Evolutionary conservation across 1,140 invertebrate species (phyloP).

Genomic region (Camponotus vicinus): DNA sequence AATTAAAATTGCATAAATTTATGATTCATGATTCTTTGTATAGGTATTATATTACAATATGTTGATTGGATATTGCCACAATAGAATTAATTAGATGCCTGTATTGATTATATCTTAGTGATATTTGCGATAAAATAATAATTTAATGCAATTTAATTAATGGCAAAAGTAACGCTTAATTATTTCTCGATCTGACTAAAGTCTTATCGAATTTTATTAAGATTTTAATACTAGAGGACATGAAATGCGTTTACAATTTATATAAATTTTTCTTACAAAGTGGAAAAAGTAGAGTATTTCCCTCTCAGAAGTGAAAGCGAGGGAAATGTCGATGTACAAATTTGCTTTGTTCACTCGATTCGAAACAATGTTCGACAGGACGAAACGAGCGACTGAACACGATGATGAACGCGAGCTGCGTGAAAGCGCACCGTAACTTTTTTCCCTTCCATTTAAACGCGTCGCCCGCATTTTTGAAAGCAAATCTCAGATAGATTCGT

Average conservation of each 20-base stretch:
- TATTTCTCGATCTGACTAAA: neutral
- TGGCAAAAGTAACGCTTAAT: neutral
- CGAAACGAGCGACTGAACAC: too few species aligned
- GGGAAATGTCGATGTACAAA: neutral
- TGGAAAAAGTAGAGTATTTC: neutral
- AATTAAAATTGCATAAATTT: neutral
- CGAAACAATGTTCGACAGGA: neutral
- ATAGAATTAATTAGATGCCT: constrained; percentile 8
- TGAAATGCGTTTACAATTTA: neutral
- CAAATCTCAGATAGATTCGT: constrained; percentile 45
- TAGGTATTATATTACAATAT: constrained; percentile 7
- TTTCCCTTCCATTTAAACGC: neutral
- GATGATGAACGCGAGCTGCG: neutral
- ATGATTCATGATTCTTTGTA: neutral
- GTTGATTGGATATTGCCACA: neutral
- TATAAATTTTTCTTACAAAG: neutral
- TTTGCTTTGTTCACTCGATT: constrained; percentile 1
- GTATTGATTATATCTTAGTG: neutral
- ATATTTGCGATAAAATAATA: neutral
- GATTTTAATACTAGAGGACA: neutral
- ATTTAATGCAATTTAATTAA: constrained; percentile 18
- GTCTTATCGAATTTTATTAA: neutral
- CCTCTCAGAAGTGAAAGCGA: neutral
- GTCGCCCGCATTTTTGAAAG: constrained; percentile 30
- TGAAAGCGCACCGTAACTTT: constrained; percentile 1